Evolutionary conservation across 2,888 invertebrate genomes (phyloP).

Genomic region (Micoletzkya japonica): DNA sequence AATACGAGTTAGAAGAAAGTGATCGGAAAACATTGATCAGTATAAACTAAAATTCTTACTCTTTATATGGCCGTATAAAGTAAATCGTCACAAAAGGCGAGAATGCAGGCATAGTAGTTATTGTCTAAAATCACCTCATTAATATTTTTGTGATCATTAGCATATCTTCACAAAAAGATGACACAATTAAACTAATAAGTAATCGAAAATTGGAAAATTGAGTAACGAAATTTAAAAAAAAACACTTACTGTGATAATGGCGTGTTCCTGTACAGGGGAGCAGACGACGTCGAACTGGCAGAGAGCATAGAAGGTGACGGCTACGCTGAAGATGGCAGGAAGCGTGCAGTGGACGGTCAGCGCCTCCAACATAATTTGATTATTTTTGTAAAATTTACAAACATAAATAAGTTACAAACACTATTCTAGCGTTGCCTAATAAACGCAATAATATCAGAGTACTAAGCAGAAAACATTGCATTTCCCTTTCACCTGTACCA

Average conservation of each 20-base stretch:
- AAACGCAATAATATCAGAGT: too few species aligned
- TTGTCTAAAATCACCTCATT: conserved; percentile 1
- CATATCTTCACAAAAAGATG: too few species aligned
- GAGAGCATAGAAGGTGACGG: background rate
- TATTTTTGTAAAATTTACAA: too few species aligned
- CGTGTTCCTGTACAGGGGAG: conserved; percentile 13
- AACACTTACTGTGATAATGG: background rate
- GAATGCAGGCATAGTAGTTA: background rate
- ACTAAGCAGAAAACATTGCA: too few species aligned
- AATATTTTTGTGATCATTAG: too few species aligned
- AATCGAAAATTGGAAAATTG: background rate
- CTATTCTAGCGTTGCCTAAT: too few species aligned
- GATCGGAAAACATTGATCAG: too few species aligned
- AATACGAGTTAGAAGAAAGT: too few species aligned
- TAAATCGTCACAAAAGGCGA: conserved; percentile 6
- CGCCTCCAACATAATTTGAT: too few species aligned
- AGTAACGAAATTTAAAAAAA: background rate
- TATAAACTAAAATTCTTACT: background rate
- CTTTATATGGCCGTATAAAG: conserved; percentile 11
- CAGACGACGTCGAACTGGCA: conserved; percentile 13
- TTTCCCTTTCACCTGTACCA: too few species aligned
- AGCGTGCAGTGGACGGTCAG: conserved; percentile 5
- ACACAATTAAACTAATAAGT: too few species aligned
- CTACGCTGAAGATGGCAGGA: background rate
- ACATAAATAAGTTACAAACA: too few species aligned